Base-by-base conservation (phyloP, 2,888 invertebrate genomes). In the Pediacus dermestoides region DNA sequence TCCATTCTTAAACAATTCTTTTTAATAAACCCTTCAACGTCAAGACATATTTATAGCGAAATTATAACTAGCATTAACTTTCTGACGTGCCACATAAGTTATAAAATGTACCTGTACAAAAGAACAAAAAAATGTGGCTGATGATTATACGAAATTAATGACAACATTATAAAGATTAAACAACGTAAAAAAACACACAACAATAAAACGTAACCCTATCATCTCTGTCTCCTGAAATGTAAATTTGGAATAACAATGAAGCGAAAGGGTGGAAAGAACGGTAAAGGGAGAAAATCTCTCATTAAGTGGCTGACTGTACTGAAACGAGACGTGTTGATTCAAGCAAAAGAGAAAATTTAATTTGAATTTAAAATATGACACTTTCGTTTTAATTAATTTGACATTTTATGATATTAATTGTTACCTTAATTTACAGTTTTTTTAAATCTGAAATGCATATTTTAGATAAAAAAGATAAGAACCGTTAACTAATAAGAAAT, bases 311-410 rank as follows among this genome's bases (percentile, higher is more conserved):
- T 41, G 30, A 28, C 42, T 36, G 38, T 42, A 30, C 30, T 33
- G 25, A 21, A 15, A 32, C 26, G 13, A 31, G 44, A 47, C 47
- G 44, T 47, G 47, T 47, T 47, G 47, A 47, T 44, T 42, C 44
- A 42, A 39, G 44, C 39, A 38, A 47, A 39, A 35, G 34, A 37
- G 44, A 44, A 41, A 44, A 47, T 44, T 44, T 47, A 44, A 47
- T 44, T 47, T 47, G 35, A 47, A 47, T 47, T 47, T 44, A 47
- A 47, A 44, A 40, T 37, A 34, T 37, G 44, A 39, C 47, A 41
- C 41, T 42, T 34, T 25, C 13, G 16, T 35, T 26, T 26, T 23
- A 26, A 26, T 37, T 37, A 37, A 37, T 37, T 37, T 26, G 25
- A 23, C 23, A 23, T 23, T 23, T 23, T 23, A 23, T 23, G n/a